Evolutionary conservation across 2,113 vertebrate species (phyloP), one percentile per base, ranked within the genome.

Genomic region (Dinomys branickii): DNA sequence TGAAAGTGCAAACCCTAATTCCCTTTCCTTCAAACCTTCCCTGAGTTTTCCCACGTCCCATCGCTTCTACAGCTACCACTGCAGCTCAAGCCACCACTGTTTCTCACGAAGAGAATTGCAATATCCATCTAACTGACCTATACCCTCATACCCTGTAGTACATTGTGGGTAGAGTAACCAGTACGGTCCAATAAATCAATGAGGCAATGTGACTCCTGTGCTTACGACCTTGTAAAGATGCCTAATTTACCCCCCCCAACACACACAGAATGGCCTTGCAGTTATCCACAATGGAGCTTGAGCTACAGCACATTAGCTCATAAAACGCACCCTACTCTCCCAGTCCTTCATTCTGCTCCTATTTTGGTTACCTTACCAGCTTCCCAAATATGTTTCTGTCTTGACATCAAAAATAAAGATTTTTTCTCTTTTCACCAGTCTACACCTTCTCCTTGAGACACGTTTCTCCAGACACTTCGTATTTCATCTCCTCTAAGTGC

Each of bases 121-220:
- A 38, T n/a, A n/a, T 2, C 11, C 3, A 13, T 65, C 65, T 75
- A 82, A 77, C 1, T 59, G 12, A 5, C 30, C 59, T 59, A 2
- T 0, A 24, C 17, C 11, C n/a, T 83, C 35, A 0, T 71, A 0
- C 9, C 12, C 35, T 56, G 3, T 0, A 10, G 35, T 41, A 26
- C 80, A 93, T 14, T n/a, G 44, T n/a, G 11, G 24, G 3, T 56
- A 22, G 12, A 88, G 12, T 7, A 10, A 2, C 26, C 12, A 47
- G 10, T 4, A 41, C 12, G 7, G 2, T 41, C 26, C 1, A 47
- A 9, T 22, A 59, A n/a, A 47, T 13, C n/a, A 33, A 47, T 44
- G 47, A 58, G 0, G 22, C 4, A n/a, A 41, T n/a, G 3, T n/a
- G 11, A 38, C 0, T 28, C 2, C 4, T 65, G 4, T 38, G 47